These are phyloP conservation scores for Drosophila setifemur DNA, from an alignment of 1,140 invertebrate species.

Conservation along the genomic window DNA sequence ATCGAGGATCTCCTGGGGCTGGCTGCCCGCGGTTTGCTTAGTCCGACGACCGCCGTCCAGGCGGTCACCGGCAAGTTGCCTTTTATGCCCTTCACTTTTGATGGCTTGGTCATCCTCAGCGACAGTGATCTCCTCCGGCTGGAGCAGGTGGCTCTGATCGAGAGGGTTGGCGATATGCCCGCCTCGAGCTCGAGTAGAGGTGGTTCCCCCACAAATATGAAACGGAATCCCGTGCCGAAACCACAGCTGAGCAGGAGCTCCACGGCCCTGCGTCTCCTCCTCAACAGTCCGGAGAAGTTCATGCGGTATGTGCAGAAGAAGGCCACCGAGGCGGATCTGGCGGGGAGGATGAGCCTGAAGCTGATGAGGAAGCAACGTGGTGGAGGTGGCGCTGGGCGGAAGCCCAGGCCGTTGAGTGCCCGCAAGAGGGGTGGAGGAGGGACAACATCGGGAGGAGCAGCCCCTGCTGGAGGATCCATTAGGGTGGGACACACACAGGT, in stretches of 20 bases:
- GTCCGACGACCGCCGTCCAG: neutral
- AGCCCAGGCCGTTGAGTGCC: too few species aligned
- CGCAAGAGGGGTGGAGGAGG: too few species aligned
- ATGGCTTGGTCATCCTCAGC: slow-evolving; percentile 14
- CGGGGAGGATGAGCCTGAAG: neutral
- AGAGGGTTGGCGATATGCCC: slow-evolving; percentile 24
- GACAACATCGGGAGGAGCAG: too few species aligned
- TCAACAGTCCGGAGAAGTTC: slow-evolving; percentile 20
- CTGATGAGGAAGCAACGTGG: neutral
- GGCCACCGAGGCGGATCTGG: neutral
- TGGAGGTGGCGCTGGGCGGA: too few species aligned
- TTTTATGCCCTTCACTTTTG: slow-evolving; percentile 39
- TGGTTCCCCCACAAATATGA: too few species aligned
- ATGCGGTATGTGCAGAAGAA: slow-evolving; percentile 5
- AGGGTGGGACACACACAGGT: too few species aligned
- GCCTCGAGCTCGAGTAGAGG: neutral
- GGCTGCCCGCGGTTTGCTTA: slow-evolving; percentile 6
- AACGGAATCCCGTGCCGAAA: neutral
- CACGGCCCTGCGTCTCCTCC: slow-evolving; percentile 1
- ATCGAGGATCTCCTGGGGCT: slow-evolving; percentile 34
- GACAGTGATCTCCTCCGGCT: slow-evolving; percentile 7
- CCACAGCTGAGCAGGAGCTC: neutral
- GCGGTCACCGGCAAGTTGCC: slow-evolving; percentile 28
- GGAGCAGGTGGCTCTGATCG: neutral
- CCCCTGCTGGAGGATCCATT: too few species aligned